Conservation (phyloP, 2,888 invertebrate species). For the Ditylenchus weischeri region DNA sequence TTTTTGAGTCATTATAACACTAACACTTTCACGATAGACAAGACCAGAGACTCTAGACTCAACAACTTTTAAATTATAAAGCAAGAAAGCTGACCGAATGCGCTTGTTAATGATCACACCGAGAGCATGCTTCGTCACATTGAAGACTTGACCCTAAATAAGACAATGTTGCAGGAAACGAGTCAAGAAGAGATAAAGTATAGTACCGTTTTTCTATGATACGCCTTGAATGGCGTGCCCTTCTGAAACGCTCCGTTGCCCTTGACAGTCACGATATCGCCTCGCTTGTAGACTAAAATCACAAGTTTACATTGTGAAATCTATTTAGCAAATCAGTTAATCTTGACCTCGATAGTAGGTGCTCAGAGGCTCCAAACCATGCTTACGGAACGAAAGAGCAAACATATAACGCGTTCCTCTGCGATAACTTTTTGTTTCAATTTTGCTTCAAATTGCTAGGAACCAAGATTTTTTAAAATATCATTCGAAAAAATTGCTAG, state of each 20-base stretch:
- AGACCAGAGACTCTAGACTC: too few species aligned
- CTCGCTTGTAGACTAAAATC: conserved; percentile 80
- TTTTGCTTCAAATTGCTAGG: conserved; percentile 14
- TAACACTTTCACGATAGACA: too few species aligned
- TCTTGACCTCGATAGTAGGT: conserved; percentile 78
- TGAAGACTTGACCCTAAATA: conserved; percentile 80
- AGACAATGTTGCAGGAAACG: too few species aligned
- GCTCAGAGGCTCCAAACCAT: conserved; percentile 78
- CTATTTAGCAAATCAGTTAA: too few species aligned
- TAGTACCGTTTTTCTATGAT: conserved; percentile 84
- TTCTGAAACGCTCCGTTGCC: conserved; percentile 98
- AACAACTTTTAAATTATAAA: not conserved
- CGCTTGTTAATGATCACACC: conserved; percentile 98
- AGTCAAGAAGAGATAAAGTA: too few species aligned
- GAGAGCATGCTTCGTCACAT: conserved; percentile 92
- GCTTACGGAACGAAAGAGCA: conserved; percentile 87
- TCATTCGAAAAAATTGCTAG: too few species aligned
- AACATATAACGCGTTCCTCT: conserved; percentile 98
- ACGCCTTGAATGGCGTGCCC: conserved; percentile 97
- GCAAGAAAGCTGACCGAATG: conserved; percentile 68
- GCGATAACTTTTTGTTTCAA: conserved; percentile 99
- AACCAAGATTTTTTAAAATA: too few species aligned
- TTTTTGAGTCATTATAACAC: too few species aligned
- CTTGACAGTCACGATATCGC: conserved; percentile 97
- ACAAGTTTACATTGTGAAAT: too few species aligned